phyloP scores from a whole-genome alignment of 2,797 vertebrate species.

The Micromesistius poutassou region DNA sequence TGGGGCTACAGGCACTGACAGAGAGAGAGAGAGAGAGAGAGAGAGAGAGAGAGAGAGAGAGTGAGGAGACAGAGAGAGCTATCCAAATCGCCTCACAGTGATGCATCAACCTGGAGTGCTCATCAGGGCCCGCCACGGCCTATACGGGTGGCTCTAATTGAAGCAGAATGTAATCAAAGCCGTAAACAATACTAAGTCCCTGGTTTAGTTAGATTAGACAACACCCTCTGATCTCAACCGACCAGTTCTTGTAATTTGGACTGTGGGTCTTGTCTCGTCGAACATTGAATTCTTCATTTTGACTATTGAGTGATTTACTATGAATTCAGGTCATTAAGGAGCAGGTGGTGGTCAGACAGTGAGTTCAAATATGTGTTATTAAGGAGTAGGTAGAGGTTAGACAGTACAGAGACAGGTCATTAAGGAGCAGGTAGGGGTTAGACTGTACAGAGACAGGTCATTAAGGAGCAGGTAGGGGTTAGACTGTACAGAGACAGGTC shows the following conservation, averaged over 20 bases:
- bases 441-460: too few relatives aligned
- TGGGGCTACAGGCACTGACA: slow-evolving; percentile 43
- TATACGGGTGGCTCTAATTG: background rate
- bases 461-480: too few relatives aligned
- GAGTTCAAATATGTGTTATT: too few relatives aligned
- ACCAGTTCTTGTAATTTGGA: background rate
- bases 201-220: background rate
- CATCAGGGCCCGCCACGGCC: background rate
- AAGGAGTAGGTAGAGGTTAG: too few relatives aligned
- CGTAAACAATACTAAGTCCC: background rate
- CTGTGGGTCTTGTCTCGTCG: background rate
- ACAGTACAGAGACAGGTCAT: too few relatives aligned
- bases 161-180: background rate
- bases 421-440: too few relatives aligned
- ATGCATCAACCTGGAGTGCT: slow-evolving; percentile 30
- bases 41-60: background rate
- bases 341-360: too few relatives aligned
- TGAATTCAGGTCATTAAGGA: background rate
- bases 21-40: background rate
- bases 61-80: background rate
- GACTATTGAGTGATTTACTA: background rate
- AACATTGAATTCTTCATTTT: background rate
- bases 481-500: too few relatives aligned
- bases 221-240: background rate
- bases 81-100: background rate